Percentiles rank a stretch among this genome's conserved stretches.
phyloP scores from a whole-genome alignment of 2,113 vertebrate genomes.

The Semicossyphus pulcher region DNA sequence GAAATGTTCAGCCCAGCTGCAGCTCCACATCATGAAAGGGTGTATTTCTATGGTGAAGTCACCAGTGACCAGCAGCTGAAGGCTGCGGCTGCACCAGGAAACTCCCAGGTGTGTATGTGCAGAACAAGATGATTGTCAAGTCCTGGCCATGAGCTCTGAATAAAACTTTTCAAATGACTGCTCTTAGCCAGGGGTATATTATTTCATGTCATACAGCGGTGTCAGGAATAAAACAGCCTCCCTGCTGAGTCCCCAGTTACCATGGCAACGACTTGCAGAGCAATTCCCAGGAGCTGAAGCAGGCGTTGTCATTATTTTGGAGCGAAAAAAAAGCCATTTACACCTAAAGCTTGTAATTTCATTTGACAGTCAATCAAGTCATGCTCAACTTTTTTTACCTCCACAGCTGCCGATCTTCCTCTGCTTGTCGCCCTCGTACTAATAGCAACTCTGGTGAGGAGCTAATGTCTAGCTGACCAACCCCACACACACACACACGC shows the following conservation, averaged over 20 bases:
- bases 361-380: conserved; percentile 17
- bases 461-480: conserved; percentile 27
- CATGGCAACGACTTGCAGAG: conserved; percentile 22
- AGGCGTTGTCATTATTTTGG: conserved; percentile 24
- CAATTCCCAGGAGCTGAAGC: conserved; percentile 21
- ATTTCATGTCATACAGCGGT: conserved; percentile 5
- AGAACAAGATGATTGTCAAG: conserved; percentile 3
- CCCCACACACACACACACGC: background rate
- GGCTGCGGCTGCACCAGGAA: background rate
- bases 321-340: background rate
- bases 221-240: conserved; percentile 25
- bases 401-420: conserved; percentile 5
- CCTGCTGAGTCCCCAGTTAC: conserved; percentile 25
- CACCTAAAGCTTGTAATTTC: conserved; percentile 27
- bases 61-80: conserved; percentile 1
- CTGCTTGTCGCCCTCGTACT: background rate
- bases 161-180: conserved; percentile 12
- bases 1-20: background rate
- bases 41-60: background rate
- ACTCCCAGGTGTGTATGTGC: background rate
- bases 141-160: background rate
- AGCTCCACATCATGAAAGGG: background rate
- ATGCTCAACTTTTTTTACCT: background rate
- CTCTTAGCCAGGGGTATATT: background rate
- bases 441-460: background rate